A percentile compares a stretch with the other conserved stretches of the same genome.
phyloP scores from a whole-genome alignment of 1,140 invertebrate genomes.

The Cyclargus thomasi region DNA sequence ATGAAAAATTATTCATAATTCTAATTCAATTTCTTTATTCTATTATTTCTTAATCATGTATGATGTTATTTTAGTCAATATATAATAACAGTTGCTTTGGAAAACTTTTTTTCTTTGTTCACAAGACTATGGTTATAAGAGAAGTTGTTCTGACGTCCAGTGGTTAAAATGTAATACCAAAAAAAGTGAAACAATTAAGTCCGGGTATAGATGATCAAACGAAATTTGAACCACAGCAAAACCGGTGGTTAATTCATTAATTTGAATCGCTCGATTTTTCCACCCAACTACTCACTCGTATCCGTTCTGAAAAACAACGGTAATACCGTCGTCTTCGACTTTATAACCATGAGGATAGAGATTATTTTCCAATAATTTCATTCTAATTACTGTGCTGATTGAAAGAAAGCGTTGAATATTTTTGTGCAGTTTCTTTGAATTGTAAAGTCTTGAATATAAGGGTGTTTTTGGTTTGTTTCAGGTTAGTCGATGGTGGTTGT shows the following conservation, averaged over 20 bases:
- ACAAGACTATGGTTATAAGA: no score
- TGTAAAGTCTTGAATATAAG: constrained; percentile 17
- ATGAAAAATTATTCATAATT: no score
- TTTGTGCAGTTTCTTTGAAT: constrained; percentile 24
- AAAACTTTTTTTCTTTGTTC: no score
- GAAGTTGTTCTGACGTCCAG: not conserved
- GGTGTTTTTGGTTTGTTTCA: constrained; percentile 23
- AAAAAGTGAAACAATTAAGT: constrained; percentile 8
- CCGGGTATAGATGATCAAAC: constrained; percentile 17
- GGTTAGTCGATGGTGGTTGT: constrained; percentile 32
- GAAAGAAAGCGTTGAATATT: constrained; percentile 24
- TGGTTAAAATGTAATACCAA: constrained; percentile 3
- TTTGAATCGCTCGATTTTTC: constrained; percentile 36
- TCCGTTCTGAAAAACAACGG: constrained; percentile 21
- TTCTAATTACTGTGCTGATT: constrained; percentile 33
- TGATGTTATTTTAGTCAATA: no score
- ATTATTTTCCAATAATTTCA: constrained; percentile 6
- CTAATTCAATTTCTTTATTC: no score
- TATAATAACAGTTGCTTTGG: no score
- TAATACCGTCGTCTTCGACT: constrained; percentile 16
- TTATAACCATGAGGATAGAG: constrained; percentile 19
- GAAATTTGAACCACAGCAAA: constrained; percentile 31
- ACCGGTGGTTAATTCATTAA: constrained; percentile 53
- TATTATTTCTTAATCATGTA: no score
- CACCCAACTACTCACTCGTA: constrained; percentile 36